Conservation (phyloP, 2,797 vertebrate species). For the Acanthiza pusilla region DNA sequence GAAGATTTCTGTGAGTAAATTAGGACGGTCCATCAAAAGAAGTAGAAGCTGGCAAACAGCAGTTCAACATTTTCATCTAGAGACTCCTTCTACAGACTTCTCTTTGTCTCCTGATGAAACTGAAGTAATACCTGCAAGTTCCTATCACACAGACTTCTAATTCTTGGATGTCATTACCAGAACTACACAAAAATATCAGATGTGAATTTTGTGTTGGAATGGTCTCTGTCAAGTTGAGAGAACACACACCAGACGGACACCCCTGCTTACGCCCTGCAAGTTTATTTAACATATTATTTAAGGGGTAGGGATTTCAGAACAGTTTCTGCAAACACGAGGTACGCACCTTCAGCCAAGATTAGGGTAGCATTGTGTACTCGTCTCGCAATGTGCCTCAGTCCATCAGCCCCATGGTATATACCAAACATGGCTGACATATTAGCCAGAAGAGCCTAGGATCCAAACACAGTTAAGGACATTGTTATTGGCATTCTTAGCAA, state of each 20-base stretch:
- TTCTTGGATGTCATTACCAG: not conserved
- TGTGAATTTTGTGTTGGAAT: not conserved
- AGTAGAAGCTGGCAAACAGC: not conserved
- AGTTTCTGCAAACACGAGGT: not conserved
- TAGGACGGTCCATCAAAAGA: not conserved
- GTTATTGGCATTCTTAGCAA: not conserved
- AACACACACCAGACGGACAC: not conserved
- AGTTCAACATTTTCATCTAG: not conserved
- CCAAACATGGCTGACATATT: conserved; percentile 97
- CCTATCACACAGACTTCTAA: not conserved
- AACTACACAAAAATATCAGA: not conserved
- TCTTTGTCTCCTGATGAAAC: not conserved
- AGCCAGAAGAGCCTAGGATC: conserved; percentile 88
- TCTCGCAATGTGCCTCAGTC: conserved; percentile 88
- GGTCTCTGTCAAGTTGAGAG: not conserved
- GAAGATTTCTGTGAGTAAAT: not conserved
- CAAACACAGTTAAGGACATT: conserved; percentile 2
- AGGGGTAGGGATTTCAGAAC: not conserved
- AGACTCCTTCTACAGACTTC: not conserved
- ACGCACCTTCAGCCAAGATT: conserved; percentile 91
- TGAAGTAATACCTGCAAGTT: not conserved
- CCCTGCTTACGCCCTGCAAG: fast-evolving
- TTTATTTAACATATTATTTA: not conserved
- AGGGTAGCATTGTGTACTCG: conserved; percentile 91
- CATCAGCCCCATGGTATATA: conserved; percentile 90